phyloP scores from a whole-genome alignment of 2,888 invertebrate genomes.

The Platycheirus albimanus region DNA sequence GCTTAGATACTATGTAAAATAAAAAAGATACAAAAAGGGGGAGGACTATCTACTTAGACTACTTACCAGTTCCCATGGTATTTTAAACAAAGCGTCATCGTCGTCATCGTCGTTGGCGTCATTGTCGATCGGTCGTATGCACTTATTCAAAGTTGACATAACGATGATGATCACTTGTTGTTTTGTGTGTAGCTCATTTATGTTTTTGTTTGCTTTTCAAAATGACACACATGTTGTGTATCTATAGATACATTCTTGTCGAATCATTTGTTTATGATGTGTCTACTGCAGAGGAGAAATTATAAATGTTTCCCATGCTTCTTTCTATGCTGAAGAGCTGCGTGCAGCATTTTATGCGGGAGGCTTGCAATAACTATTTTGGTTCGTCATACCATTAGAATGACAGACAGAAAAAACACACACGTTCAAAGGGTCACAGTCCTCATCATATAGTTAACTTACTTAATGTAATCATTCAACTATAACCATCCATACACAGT shows the following conservation, averaged over 20 bases:
- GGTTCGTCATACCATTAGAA: conserved; percentile 22
- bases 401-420: conserved; percentile 23
- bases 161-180: conserved; percentile 55
- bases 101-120: background rate
- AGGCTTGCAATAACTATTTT: conserved; percentile 61
- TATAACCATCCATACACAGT: conserved; percentile 60
- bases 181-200: conserved; percentile 9
- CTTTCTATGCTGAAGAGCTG: conserved; percentile 21
- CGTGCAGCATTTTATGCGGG: conserved; percentile 65
- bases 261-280: conserved; percentile 57
- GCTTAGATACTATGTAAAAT: conserved; percentile 46
- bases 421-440: conserved; percentile 43
- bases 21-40: conserved; percentile 12
- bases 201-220: conserved; percentile 57
- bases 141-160: conserved; percentile 35
- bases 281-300: conserved; percentile 5
- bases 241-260: conserved; percentile 23
- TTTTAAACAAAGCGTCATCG: background rate
- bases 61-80: conserved; percentile 37
- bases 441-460: conserved; percentile 34
- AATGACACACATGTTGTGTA: conserved; percentile 46
- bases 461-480: conserved; percentile 75
- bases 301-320: conserved; percentile 62
- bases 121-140: too few species aligned
- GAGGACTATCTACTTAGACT: too few species aligned